These are phyloP conservation scores for Notospermus geniculatus DNA, from an alignment of 1,140 invertebrate species.

Conservation along the genomic window DNA sequence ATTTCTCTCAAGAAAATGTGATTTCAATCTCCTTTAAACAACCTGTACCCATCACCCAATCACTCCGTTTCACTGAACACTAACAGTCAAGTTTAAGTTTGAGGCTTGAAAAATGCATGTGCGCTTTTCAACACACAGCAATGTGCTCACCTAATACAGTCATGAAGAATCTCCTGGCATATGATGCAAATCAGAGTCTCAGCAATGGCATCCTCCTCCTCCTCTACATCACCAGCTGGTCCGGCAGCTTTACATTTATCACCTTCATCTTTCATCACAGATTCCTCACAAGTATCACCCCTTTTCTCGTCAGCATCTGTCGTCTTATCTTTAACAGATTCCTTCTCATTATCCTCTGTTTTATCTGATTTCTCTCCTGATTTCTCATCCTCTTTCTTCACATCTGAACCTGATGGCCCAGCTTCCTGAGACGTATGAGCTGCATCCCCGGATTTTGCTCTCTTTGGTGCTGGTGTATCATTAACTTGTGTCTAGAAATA, in stretches of 20 bases:
- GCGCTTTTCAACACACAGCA: too few species aligned
- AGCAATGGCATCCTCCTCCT: constrained; percentile 39
- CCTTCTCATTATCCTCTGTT: constrained; percentile 12
- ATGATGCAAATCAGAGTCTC: constrained; percentile 48
- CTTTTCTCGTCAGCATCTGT: constrained; percentile 9
- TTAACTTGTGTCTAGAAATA: too few species aligned
- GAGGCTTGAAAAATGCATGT: too few species aligned
- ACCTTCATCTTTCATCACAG: constrained; percentile 12
- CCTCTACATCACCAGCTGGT: too few species aligned
- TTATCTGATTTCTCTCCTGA: constrained; percentile 7
- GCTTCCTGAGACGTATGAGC: neutral
- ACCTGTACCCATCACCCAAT: too few species aligned
- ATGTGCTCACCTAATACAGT: constrained; percentile 46
- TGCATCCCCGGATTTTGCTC: neutral
- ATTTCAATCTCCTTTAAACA: too few species aligned
- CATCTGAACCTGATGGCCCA: neutral
- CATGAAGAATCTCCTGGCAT: constrained; percentile 52
- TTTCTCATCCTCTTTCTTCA: neutral
- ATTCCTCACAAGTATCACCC: constrained; percentile 7
- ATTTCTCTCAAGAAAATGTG: too few species aligned
- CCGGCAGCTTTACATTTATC: neutral
- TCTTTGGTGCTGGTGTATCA: neutral
- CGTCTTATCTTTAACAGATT: too few species aligned
- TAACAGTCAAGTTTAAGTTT: neutral
- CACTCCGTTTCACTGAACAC: too few species aligned